Conservation (phyloP, 1,140 invertebrate genomes). For the Dufourea novaeangliae region DNA sequence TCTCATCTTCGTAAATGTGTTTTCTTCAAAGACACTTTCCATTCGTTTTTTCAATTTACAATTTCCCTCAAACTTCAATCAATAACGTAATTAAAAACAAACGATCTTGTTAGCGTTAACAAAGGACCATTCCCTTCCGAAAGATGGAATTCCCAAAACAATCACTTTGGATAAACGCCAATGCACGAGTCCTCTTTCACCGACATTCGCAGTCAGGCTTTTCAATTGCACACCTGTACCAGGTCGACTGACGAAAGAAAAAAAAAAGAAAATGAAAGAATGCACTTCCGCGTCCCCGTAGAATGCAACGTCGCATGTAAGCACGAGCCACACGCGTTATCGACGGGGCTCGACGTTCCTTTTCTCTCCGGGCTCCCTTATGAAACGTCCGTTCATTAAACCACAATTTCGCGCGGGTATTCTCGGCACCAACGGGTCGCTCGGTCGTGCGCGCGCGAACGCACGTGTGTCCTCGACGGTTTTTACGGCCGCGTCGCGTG, state of each 20-base stretch:
- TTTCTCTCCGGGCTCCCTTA: background rate
- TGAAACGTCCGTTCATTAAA: slow-evolving; percentile 33
- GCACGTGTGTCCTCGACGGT: slow-evolving; percentile 32
- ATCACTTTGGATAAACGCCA: no score
- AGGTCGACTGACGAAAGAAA: background rate
- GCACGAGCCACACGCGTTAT: background rate
- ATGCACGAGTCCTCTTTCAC: background rate
- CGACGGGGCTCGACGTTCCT: background rate
- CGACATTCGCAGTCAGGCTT: background rate
- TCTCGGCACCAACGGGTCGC: background rate
- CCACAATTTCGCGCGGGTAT: slow-evolving; percentile 20
- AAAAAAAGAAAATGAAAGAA: background rate
- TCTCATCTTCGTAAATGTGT: no score
- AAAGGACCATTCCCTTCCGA: no score
- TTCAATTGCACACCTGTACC: background rate
- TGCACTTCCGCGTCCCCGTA: background rate
- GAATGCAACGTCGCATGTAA: background rate
- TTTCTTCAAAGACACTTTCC: no score
- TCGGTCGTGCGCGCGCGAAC: background rate
- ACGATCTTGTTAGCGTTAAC: no score
- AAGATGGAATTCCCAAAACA: no score
- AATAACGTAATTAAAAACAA: no score
- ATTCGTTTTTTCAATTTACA: no score
- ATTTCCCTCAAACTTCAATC: no score
- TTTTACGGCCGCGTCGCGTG: slow-evolving; percentile 36